Conservation (phyloP, 2,888 invertebrate species). For the Eueremaeus valkanovi region DNA sequence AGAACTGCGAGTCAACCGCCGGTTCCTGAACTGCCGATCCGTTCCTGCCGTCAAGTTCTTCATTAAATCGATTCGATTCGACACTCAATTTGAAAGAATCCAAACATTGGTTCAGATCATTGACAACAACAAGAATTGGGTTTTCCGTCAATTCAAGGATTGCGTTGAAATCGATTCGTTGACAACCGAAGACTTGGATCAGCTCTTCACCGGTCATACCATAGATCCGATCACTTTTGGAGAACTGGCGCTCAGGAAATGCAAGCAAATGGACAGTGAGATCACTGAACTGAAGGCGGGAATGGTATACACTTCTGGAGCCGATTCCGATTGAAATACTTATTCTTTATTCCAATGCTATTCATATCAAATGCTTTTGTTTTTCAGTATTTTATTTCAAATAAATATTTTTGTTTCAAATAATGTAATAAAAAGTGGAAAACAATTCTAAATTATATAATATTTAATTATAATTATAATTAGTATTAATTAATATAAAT, state of each 20-base stretch:
- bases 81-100: neutral
- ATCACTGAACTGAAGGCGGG: too few species aligned
- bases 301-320: too few species aligned
- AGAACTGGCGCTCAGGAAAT: neutral
- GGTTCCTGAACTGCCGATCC: neutral
- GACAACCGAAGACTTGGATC: neutral
- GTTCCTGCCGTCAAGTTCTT: neutral
- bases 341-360: too few species aligned
- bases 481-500: too few species aligned
- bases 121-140: neutral
- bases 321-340: too few species aligned
- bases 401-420: too few species aligned
- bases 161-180: neutral
- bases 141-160: neutral
- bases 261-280: neutral
- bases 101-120: neutral
- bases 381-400: too few species aligned
- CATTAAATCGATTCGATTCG: neutral
- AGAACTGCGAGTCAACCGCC: neutral
- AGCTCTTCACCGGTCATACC: neutral
- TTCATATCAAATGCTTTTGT: too few species aligned
- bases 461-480: too few species aligned
- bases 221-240: neutral
- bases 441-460: neutral
- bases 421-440: too few species aligned